phyloP scores from a whole-genome alignment of 2,797 vertebrate species.

The Kryptopterus vitreolus region DNA sequence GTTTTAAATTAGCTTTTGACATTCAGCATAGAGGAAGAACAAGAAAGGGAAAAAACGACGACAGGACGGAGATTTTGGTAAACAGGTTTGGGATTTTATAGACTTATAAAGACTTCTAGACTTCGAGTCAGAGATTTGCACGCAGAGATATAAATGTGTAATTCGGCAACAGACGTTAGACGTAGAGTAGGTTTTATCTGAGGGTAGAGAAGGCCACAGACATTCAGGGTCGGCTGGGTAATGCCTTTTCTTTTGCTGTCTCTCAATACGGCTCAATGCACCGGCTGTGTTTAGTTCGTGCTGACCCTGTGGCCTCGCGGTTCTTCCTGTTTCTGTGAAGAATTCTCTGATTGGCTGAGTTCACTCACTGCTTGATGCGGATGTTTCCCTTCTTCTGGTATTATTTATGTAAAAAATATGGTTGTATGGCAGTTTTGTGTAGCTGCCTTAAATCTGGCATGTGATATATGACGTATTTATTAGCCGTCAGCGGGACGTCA shows the following conservation, averaged over 20 bases:
- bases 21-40: not conserved
- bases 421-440: not conserved
- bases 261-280: not conserved
- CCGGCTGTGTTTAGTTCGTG: not conserved
- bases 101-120: too few relatives aligned
- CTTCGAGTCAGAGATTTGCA: slow-evolving; percentile 18
- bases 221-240: slow-evolving; percentile 32
- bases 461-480: too few relatives aligned
- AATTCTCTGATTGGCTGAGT: not conserved
- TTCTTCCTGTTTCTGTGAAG: not conserved
- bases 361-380: not conserved
- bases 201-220: not conserved
- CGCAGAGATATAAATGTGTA: slow-evolving; percentile 39
- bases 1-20: slow-evolving; percentile 22
- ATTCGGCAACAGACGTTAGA: not conserved
- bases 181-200: slow-evolving; percentile 5
- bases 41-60: not conserved
- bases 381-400: not conserved
- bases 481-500: too few relatives aligned
- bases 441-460: not conserved
- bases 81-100: slow-evolving; percentile 5
- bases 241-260: slow-evolving; percentile 25
- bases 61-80: not conserved
- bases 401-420: not conserved
- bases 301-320: not conserved